These are phyloP conservation scores for Burhinus bistriatus DNA, from an alignment of 2,113 vertebrate genomes.

Conservation along the genomic window DNA sequence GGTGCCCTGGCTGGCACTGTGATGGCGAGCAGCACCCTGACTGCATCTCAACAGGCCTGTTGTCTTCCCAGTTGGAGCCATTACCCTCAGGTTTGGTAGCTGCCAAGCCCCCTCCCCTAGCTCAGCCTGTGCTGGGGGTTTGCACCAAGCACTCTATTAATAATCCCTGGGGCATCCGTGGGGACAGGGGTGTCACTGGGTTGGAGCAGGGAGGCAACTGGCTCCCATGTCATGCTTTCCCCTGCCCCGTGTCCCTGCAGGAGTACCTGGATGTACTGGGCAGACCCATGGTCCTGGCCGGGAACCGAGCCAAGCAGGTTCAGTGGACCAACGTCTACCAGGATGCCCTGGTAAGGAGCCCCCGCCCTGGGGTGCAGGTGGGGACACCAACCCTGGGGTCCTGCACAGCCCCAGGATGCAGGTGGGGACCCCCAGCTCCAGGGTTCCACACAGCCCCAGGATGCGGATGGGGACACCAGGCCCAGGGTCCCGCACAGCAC, in stretches of 20 bases:
- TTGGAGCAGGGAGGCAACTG: background rate
- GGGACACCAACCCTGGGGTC: background rate
- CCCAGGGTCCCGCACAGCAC: background rate
- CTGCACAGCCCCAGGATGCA: background rate
- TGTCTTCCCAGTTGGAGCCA: background rate
- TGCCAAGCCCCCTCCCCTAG: background rate
- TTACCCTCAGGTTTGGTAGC: background rate
- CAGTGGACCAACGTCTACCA: slow-evolving; percentile 99
- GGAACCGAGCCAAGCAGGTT: slow-evolving; percentile 90
- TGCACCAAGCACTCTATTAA: background rate
- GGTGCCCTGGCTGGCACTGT: background rate
- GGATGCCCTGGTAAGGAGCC: slow-evolving; percentile 88
- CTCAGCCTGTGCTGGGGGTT: background rate
- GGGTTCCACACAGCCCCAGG: background rate
- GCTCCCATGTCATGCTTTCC: background rate
- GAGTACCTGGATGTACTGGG: slow-evolving; percentile 97
- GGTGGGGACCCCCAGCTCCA: background rate
- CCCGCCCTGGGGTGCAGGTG: background rate
- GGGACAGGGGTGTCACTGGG: fast-evolving
- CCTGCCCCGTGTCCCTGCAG: slow-evolving; percentile 63
- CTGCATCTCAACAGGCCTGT: background rate
- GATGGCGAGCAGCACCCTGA: background rate
- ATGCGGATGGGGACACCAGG: background rate
- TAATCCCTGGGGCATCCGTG: background rate
- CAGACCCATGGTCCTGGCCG: slow-evolving; percentile 95